These are phyloP conservation scores for Charina bottae DNA, from an alignment of 2,113 vertebrate species.

Conservation along the genomic window DNA sequence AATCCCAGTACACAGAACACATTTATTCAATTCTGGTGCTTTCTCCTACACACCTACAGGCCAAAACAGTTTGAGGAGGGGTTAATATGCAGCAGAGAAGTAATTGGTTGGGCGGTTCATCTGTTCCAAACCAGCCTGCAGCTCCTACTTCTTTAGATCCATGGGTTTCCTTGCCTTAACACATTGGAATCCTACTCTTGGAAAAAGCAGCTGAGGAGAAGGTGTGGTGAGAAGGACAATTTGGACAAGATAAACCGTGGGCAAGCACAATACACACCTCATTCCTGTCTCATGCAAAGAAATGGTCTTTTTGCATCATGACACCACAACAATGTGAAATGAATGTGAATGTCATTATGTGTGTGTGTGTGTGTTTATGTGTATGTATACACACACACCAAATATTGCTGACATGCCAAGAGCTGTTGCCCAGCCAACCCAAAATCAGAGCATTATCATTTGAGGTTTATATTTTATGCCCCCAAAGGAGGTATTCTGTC, in stretches of 20 bases:
- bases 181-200: background rate
- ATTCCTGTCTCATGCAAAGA: background rate
- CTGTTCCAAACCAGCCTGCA: background rate
- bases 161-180: background rate
- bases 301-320: background rate
- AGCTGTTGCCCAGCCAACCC: background rate
- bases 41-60: background rate
- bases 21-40: background rate
- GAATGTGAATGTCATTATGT: background rate
- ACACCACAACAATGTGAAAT: background rate
- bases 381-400: background rate
- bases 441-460: background rate
- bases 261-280: background rate
- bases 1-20: no score
- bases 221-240: background rate
- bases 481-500: background rate
- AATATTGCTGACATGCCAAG: background rate
- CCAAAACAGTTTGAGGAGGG: background rate
- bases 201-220: background rate
- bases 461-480: background rate
- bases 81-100: background rate
- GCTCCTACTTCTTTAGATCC: background rate
- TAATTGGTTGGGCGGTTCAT: background rate
- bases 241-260: background rate
- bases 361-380: no score